phyloP scores from a whole-genome alignment of 2,888 invertebrate genomes.

The Leptinotarsa juncta region DNA sequence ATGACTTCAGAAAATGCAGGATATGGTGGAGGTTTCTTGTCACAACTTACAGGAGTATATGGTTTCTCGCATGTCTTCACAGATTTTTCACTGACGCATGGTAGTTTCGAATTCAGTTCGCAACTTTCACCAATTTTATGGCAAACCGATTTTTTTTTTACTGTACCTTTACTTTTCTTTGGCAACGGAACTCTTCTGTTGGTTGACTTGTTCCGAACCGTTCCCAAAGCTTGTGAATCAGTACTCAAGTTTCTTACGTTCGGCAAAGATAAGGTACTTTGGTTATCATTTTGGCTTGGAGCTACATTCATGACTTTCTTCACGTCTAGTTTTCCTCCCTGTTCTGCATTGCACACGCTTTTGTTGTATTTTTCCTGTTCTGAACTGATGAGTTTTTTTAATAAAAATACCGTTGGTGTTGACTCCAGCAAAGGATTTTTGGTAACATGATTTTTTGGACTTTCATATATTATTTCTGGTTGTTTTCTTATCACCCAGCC shows the following conservation, averaged over 20 bases:
- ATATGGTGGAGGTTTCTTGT: constrained; percentile 53
- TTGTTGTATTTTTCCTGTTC: background rate
- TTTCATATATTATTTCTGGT: background rate
- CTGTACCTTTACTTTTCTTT: background rate
- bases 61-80: constrained; percentile 21
- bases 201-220: background rate
- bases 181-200: background rate
- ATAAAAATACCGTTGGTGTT: constrained; percentile 6
- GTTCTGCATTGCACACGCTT: no score
- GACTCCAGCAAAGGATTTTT: background rate
- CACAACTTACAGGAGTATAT: constrained; percentile 44
- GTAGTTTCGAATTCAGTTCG: constrained; percentile 2
- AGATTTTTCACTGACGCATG: constrained; percentile 8
- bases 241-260: constrained; percentile 22
- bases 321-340: background rate
- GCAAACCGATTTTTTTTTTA: constrained; percentile 14
- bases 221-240: background rate
- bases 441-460: background rate
- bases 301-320: background rate
- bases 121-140: constrained; percentile 13
- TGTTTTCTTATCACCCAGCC: background rate
- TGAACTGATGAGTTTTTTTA: background rate
- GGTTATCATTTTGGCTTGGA: background rate
- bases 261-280: background rate
- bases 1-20: constrained; percentile 52